Evolutionary conservation across 37 sponge, comb jelly and placozoan genomes (phyloP).

Genomic region (Spongilla lacustris): DNA sequence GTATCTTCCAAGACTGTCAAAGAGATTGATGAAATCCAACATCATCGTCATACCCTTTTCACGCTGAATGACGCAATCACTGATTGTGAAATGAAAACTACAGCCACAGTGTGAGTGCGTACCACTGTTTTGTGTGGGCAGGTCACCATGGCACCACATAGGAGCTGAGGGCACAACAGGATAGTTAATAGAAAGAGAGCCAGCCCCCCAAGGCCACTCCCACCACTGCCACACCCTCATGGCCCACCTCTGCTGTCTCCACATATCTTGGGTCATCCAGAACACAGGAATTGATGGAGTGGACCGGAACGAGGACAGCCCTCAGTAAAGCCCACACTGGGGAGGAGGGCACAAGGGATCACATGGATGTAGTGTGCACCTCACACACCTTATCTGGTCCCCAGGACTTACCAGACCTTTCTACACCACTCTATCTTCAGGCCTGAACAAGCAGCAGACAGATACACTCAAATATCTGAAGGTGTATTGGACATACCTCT

Average conservation of each 20-base stretch:
- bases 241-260: conserved; percentile 22
- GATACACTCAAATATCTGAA: not conserved
- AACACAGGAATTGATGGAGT: conserved; percentile 17
- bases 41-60: conserved; percentile 36
- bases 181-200: not conserved
- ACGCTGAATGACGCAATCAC: conserved; percentile 21
- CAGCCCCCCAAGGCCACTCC: no score
- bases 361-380: not conserved
- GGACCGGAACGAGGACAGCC: conserved; percentile 7
- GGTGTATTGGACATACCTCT: conserved; percentile 17
- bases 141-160: conserved; percentile 17
- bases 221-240: not conserved
- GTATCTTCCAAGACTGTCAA: conserved; percentile 32
- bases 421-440: not conserved
- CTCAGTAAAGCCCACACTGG: conserved; percentile 25
- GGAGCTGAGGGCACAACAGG: conserved; percentile 5
- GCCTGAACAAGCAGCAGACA: not conserved
- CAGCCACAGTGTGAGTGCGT: not conserved
- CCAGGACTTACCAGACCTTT: conserved; percentile 46
- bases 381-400: not conserved
- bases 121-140: conserved; percentile 34
- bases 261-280: conserved; percentile 32
- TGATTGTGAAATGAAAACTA: not conserved
- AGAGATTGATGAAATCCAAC: conserved; percentile 9
- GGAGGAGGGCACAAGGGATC: not conserved